Percentiles rank a stretch among this genome's conserved stretches.
Evolutionary conservation across 2,888 invertebrate genomes (phyloP).

Genomic region (Argynnis bischoffii): DNA sequence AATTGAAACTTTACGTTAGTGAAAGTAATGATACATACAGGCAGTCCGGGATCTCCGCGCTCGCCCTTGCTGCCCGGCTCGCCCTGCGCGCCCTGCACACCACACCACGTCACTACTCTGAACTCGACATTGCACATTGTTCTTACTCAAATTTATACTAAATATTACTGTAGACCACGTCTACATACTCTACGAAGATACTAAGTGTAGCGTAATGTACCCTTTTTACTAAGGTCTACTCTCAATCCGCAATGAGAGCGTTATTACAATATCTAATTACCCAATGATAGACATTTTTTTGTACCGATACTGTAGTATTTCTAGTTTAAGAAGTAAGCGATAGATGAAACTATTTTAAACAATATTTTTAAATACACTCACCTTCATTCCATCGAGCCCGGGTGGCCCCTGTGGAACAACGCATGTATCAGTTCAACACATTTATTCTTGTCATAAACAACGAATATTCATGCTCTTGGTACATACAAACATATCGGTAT

Average conservation of each 20-base stretch:
- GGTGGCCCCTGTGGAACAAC: slow-evolving; percentile 92
- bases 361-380: slow-evolving; percentile 71
- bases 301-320: neutral
- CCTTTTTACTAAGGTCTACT: too few species aligned
- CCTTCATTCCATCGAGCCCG: slow-evolving; percentile 98
- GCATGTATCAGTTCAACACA: slow-evolving; percentile 48
- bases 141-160: too few species aligned
- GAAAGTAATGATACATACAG: slow-evolving; percentile 84
- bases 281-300: too few species aligned
- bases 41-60: slow-evolving; percentile 95
- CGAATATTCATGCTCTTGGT: neutral
- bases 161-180: too few species aligned
- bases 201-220: too few species aligned
- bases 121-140: neutral
- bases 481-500: slow-evolving; percentile 10
- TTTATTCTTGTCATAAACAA: neutral
- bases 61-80: slow-evolving; percentile 96
- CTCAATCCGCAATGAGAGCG: neutral
- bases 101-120: slow-evolving; percentile 62
- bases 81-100: slow-evolving; percentile 93
- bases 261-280: neutral
- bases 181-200: too few species aligned
- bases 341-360: too few species aligned
- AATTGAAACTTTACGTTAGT: neutral
- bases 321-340: neutral